Conservation (phyloP, 2,797 vertebrate species). For the Epinephelus malabaricus region DNA sequence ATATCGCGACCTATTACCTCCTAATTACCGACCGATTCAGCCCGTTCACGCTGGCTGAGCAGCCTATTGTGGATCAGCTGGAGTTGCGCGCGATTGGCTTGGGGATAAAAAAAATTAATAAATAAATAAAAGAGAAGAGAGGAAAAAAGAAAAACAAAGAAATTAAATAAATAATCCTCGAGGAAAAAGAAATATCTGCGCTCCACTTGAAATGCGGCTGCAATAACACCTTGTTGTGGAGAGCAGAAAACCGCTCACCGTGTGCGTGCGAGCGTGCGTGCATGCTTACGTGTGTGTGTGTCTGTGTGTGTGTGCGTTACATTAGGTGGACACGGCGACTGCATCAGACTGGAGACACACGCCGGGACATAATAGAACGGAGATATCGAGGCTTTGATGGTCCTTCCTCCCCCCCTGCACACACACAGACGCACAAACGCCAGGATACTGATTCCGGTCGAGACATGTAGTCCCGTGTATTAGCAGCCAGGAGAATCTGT, state of each 20-base stretch:
- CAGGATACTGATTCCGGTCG: conserved; percentile 59
- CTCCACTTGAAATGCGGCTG: conserved; percentile 63
- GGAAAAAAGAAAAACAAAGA: conserved; percentile 3
- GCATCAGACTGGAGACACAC: conserved; percentile 83
- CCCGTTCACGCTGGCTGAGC: conserved; percentile 28
- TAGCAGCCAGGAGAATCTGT: conserved; percentile 60
- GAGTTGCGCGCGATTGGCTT: conserved; percentile 34
- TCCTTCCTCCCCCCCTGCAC: conserved; percentile 50
- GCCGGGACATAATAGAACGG: conserved; percentile 78
- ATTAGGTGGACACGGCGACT: conserved; percentile 83
- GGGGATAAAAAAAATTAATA: too few relatives aligned
- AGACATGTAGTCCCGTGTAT: conserved; percentile 73
- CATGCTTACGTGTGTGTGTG: conserved; percentile 16
- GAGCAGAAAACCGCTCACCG: conserved; percentile 55
- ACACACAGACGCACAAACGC: conserved; percentile 25
- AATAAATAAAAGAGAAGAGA: background rate
- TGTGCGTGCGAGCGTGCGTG: conserved; percentile 37
- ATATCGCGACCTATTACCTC: conserved; percentile 45
- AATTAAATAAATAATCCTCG: conserved; percentile 60
- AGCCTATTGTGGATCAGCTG: conserved; percentile 43
- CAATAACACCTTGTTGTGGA: conserved; percentile 66
- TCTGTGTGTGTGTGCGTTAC: conserved; percentile 56
- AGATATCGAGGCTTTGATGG: conserved; percentile 67
- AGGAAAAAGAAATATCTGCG: conserved; percentile 45
- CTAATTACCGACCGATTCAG: conserved; percentile 57